Conservation (phyloP, 2,113 vertebrate genomes). For the Apteryx owenii region DNA sequence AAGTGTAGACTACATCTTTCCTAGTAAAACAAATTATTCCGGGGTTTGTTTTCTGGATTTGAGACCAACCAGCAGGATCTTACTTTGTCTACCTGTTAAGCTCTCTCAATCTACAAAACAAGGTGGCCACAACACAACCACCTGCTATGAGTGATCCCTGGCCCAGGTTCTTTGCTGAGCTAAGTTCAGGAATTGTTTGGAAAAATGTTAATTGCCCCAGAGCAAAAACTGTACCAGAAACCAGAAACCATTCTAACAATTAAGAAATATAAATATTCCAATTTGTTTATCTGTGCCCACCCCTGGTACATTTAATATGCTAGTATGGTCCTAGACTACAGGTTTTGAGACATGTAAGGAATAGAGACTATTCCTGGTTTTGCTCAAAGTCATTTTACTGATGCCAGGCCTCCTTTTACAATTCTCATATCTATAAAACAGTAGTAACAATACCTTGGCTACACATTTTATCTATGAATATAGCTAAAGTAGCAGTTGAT, state of each 20-base stretch:
- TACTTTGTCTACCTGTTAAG: neutral
- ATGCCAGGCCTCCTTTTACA: neutral
- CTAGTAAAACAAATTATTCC: neutral
- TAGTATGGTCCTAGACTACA: neutral
- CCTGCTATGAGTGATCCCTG: no score
- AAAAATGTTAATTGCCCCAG: no score
- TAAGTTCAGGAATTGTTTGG: no score
- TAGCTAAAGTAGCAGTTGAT: neutral
- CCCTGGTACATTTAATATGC: neutral
- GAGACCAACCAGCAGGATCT: neutral
- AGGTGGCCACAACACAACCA: no score
- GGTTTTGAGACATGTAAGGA: neutral
- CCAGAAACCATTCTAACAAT: no score
- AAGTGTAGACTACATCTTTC: neutral
- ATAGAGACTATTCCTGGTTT: neutral
- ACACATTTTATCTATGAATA: neutral
- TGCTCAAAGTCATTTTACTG: neutral
- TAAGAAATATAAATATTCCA: neutral
- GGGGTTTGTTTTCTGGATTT: neutral
- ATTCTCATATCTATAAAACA: slow-evolving; percentile 11
- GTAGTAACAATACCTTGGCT: neutral
- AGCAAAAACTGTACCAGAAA: no score
- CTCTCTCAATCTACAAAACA: neutral
- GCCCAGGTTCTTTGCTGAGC: no score
- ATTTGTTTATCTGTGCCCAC: neutral